Evolutionary conservation across 1,140 invertebrate species (phyloP), one percentile per base, ranked within the genome.

Genomic region (Ericerus pela): DNA sequence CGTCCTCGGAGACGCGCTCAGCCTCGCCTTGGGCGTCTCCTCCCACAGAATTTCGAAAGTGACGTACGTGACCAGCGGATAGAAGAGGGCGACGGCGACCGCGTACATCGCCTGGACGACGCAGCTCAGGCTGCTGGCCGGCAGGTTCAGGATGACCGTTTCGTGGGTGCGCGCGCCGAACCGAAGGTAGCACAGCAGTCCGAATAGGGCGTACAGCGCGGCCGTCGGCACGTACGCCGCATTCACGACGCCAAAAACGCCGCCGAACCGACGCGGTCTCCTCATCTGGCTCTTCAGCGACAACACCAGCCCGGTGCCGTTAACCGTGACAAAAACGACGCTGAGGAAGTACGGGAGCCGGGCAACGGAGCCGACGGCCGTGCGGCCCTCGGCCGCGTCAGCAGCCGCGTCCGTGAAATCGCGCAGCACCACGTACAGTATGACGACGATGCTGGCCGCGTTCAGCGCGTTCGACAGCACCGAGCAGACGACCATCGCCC

Each of bases 41-140:
- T 75, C 86, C 88, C 88, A 93, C 2, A 82, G 71, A 56, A 94
- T 92, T 59, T 87, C 84, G 57, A 93, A 79, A 1, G 89, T 86
- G 0, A 95, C 88, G 67, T 92, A 96, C 64, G 87, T 81, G 61
- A 91, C 87, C n/a, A 95, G 74, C 0, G 80, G 80, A 69, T 91
- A 88, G 65, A 92, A 76, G 57, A 87, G 75, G 8, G 88, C 67
- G 66, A 84, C 80, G 1, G 87, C 84, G 11, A 77, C 70, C 65
- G 84, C 78, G 6, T 84, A 81, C 2, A 85, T 65, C 54, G 83
- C 84, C 69, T 82, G 75, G 0, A 73, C 64, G 1, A 67, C 60
- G 22, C 26, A 24, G 18, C 20, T 24, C 26, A 47, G 26, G 2
- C 2, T 47, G 18, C 1, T 62, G 60, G n/a, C 38, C 0, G 77